phyloP scores from a whole-genome alignment of 2,797 vertebrate genomes.

The Sebastes paucispinis region DNA sequence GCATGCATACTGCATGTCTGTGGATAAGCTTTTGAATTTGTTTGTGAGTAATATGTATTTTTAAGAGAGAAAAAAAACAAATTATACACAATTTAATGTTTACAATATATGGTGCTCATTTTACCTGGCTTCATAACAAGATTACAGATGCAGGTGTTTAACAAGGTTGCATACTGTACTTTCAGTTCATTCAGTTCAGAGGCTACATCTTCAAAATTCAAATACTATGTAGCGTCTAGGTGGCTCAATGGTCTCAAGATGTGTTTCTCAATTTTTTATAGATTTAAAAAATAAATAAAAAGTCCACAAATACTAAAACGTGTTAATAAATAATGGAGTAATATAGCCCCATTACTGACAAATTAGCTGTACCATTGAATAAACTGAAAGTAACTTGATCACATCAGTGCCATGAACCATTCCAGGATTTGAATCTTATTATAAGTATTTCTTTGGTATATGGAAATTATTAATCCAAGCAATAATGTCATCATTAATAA shows the following conservation, averaged over 20 bases:
- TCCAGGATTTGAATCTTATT: not conserved
- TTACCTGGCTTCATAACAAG: not conserved
- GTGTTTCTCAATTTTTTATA: not conserved
- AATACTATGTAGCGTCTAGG: not conserved
- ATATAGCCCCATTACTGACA: not conserved
- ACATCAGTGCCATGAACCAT: not conserved
- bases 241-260: not conserved
- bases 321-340: not conserved
- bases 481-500: not conserved
- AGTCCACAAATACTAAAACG: not conserved
- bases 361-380: not conserved
- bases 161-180: not conserved
- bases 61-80: not conserved
- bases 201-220: not conserved
- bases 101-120: constrained; percentile 20
- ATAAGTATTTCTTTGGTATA: not conserved
- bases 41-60: not conserved
- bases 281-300: not conserved
- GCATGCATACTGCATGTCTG: not conserved
- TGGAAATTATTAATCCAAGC: not conserved
- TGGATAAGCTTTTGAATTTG: not conserved
- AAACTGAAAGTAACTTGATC: not conserved
- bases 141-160: not conserved
- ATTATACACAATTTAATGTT: constrained; percentile 21
- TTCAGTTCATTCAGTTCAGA: not conserved